phyloP scores from a whole-genome alignment of 2,888 invertebrate species.

The Habroteleia sp. region DNA sequence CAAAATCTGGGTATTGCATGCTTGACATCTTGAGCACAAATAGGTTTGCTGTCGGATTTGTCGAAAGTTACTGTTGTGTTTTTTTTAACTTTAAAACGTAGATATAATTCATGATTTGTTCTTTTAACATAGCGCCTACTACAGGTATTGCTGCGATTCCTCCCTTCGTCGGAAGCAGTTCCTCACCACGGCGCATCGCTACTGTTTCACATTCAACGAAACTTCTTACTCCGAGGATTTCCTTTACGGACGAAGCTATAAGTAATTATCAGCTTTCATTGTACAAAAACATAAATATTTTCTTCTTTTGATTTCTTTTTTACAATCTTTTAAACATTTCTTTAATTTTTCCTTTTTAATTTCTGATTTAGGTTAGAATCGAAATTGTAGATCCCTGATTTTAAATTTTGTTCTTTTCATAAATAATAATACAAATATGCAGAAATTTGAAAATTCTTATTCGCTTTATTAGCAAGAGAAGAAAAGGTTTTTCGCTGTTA shows the following conservation, averaged over 20 bases:
- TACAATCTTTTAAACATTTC: too few species aligned
- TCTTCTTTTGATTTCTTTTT: too few species aligned
- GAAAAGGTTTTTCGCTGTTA: too few species aligned
- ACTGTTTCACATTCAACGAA: constrained; percentile 71
- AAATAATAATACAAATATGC: too few species aligned
- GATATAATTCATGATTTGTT: constrained; percentile 63
- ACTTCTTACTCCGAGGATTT: constrained; percentile 77
- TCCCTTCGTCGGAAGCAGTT: constrained; percentile 65
- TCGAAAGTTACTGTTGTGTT: constrained; percentile 34
- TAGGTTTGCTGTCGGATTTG: constrained; percentile 35
- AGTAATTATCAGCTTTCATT: constrained; percentile 71
- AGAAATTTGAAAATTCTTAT: too few species aligned
- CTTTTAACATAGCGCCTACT: constrained; percentile 67
- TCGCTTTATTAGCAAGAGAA: too few species aligned
- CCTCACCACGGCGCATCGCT: constrained; percentile 70
- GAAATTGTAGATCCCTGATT: too few species aligned
- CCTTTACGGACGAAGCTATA: constrained; percentile 79
- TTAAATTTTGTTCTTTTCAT: too few species aligned
- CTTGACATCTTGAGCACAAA: constrained; percentile 18
- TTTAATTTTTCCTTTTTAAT: too few species aligned
- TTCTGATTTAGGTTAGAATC: too few species aligned
- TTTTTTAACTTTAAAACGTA: constrained; percentile 37
- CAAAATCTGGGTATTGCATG: constrained; percentile 37
- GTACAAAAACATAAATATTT: too few species aligned
- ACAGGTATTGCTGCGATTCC: constrained; percentile 68